phyloP scores from a whole-genome alignment of 2,113 vertebrate genomes.

The Arizona elegans region DNA sequence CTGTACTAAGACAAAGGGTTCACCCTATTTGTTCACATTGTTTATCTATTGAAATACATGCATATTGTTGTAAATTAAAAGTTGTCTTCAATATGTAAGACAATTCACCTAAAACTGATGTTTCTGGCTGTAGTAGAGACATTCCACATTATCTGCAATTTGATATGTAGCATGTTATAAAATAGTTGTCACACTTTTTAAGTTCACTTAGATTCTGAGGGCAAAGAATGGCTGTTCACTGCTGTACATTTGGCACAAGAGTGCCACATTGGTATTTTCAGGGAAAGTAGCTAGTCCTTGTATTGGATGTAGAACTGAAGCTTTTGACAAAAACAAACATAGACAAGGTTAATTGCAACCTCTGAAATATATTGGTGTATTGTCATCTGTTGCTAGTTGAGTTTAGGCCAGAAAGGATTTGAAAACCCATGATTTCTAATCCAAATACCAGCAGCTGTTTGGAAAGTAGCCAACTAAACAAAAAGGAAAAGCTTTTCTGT shows the following conservation, averaged over 20 bases:
- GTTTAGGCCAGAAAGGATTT: slow-evolving; percentile 57
- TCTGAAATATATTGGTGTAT: slow-evolving; percentile 54
- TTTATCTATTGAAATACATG: neutral
- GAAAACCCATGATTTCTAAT: slow-evolving; percentile 60
- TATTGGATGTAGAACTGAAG: slow-evolving; percentile 23
- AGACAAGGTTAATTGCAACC: slow-evolving; percentile 61
- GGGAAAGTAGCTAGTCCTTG: slow-evolving; percentile 36
- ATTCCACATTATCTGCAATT: neutral
- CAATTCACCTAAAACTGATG: neutral
- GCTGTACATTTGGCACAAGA: slow-evolving; percentile 18
- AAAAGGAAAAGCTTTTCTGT: slow-evolving; percentile 44
- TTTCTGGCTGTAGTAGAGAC: neutral
- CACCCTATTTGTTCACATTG: neutral
- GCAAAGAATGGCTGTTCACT: slow-evolving; percentile 13
- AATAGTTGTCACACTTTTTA: neutral
- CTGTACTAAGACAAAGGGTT: neutral
- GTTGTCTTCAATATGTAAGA: neutral
- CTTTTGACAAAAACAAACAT: slow-evolving; percentile 57
- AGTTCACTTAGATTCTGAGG: neutral
- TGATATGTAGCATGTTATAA: neutral
- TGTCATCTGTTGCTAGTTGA: slow-evolving; percentile 58
- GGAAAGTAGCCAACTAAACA: slow-evolving; percentile 38
- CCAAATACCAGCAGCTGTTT: slow-evolving; percentile 58
- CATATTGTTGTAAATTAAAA: neutral
- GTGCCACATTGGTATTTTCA: slow-evolving; percentile 26